Evolutionary conservation across 2,888 invertebrate genomes (phyloP), one percentile per base, ranked within the genome.

Genomic region (Miltochrista miniata): DNA sequence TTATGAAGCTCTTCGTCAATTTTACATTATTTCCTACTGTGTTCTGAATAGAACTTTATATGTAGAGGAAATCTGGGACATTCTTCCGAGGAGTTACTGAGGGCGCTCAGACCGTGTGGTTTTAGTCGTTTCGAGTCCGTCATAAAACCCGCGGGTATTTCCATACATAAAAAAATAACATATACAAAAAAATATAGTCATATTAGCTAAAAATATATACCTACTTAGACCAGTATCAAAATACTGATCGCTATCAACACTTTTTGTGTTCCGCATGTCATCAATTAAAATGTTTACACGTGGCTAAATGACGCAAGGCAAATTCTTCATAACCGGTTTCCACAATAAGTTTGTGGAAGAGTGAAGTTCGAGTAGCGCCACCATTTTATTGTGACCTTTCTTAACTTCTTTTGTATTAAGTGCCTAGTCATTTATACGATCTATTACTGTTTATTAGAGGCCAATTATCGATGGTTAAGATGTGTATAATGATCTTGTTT

Each of bases 281-380:
- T 87, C 88, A 88, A 90, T 90, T 89, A 88, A 88, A 86, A 89
- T 87, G 72, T 90, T 87, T 89, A 83, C 86, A 88, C 87, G 87
- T 87, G 87, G 80, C 76, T 78, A 80, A 76, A 76, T 86, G 87
- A 85, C 83, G 86, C 81, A 83, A 85, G 76, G 79, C 81, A 79
- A 77, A 87, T 88, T 87, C 85, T 81, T 83, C 60, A 53, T 58
- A 79, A 89, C 89, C 83, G 83, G 90, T 90, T 86, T 57, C 53
- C 61, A 83, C 83, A 87, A 84, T 87, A 77, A 83, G 76, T 81
- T 75, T 79, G 79, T 82, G 78, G 82, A 78, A 82, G 83, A 84
- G 79, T 81, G 74, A 78, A 78, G 81, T 81, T 81, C 59, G 79
- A 72, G 74, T 81, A 85, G 86, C 81, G 82, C 81, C 83, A 72